Conservation (phyloP, 1,140 invertebrate species). For the Choristoneura fumiferana region DNA sequence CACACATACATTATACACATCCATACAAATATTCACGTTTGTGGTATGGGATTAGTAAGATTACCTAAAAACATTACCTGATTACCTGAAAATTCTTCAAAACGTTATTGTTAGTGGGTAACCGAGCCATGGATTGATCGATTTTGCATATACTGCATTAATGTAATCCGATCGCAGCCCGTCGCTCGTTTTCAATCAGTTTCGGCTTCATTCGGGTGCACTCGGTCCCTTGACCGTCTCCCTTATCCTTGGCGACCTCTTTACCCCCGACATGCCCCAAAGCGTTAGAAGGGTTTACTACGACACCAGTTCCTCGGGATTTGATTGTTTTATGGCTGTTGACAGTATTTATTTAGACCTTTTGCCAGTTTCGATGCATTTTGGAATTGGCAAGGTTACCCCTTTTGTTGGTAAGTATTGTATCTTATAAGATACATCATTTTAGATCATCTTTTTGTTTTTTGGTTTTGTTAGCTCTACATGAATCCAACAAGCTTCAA, state of each 20-base stretch:
- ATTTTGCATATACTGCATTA: slow-evolving; percentile 30
- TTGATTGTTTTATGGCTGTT: background rate
- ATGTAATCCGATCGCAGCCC: slow-evolving; percentile 40
- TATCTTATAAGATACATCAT: too few relatives aligned
- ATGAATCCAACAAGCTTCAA: too few relatives aligned
- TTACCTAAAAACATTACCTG: background rate
- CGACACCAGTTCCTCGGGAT: background rate
- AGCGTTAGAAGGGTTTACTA: background rate
- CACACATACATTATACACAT: background rate
- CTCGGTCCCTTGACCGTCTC: slow-evolving; percentile 23
- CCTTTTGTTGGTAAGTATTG: too few relatives aligned
- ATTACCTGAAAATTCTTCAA: background rate
- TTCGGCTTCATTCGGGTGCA: slow-evolving; percentile 40
- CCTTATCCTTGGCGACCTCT: slow-evolving; percentile 25
- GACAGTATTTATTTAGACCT: background rate
- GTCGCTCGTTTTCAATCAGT: slow-evolving; percentile 54
- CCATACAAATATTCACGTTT: background rate
- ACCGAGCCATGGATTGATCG: too few relatives aligned
- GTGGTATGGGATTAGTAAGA: background rate
- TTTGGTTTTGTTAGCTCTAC: too few relatives aligned
- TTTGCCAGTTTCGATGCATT: too few relatives aligned
- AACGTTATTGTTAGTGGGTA: too few relatives aligned
- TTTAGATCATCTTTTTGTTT: too few relatives aligned
- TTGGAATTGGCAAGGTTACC: too few relatives aligned
- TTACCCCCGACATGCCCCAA: background rate